phyloP scores from a whole-genome alignment of 2,113 vertebrate genomes.

The Cichladusa arquata region DNA sequence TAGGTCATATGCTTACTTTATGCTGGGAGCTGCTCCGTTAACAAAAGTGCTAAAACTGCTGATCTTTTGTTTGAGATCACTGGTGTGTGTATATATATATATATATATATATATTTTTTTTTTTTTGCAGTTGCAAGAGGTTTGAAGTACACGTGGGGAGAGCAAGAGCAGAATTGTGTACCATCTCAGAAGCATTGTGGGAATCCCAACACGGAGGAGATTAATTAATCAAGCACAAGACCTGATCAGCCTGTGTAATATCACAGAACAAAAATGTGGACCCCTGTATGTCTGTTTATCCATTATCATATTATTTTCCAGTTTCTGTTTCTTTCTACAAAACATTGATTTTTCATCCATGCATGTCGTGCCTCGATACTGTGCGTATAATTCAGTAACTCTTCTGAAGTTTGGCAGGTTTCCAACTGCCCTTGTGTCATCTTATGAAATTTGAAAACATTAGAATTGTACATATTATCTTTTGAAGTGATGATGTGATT shows the following conservation, averaged over 20 bases:
- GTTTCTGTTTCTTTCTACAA: constrained; percentile 41
- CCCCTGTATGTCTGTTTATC: constrained; percentile 18
- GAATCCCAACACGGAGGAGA: background rate
- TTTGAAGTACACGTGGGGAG: background rate
- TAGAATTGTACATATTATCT: constrained; percentile 60
- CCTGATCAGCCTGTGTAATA: background rate
- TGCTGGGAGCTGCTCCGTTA: background rate
- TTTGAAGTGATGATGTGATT: constrained; percentile 71
- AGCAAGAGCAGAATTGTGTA: background rate
- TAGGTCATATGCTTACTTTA: background rate
- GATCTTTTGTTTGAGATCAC: background rate
- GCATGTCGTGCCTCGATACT: background rate
- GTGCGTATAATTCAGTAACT: constrained; percentile 43
- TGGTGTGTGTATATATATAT: background rate
- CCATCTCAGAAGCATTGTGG: constrained; percentile 13
- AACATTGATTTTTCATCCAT: constrained; percentile 27
- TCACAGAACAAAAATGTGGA: constrained; percentile 3
- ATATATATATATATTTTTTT: background rate
- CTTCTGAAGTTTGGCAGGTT: constrained; percentile 51
- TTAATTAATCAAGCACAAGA: constrained; percentile 22
- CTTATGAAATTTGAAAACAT: constrained; percentile 69
- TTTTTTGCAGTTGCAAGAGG: background rate
- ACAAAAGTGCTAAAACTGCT: background rate
- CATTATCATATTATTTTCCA: constrained; percentile 56
- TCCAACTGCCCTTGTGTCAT: constrained; percentile 64